Evolutionary conservation across 2,888 invertebrate genomes (phyloP).

Genomic region (Steinernema hermaphroditum): DNA sequence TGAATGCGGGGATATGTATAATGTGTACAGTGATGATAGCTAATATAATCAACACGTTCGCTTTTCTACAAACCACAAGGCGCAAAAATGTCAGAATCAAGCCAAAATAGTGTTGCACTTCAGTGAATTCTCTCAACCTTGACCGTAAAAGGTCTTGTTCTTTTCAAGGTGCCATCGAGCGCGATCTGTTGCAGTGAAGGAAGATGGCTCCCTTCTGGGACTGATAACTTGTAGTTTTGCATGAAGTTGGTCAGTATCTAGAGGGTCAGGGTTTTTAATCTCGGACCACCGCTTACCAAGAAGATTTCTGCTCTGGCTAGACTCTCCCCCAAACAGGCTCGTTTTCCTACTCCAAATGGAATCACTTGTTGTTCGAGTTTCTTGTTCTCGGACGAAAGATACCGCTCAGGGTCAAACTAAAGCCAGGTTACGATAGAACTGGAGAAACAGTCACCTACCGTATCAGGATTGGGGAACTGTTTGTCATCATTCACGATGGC

Average conservation of each 20-base stretch:
- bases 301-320: background rate
- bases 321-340: constrained; percentile 9
- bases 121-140: background rate
- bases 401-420: constrained; percentile 22
- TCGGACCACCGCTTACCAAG: background rate
- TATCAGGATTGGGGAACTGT: background rate
- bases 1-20: background rate
- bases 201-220: background rate
- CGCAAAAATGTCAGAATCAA: background rate
- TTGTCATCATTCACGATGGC: constrained; percentile 7
- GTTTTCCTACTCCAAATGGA: constrained; percentile 11
- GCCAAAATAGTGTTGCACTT: background rate
- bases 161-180: background rate
- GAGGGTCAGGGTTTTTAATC: no score
- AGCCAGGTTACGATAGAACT: background rate
- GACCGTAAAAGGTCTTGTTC: background rate
- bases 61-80: background rate
- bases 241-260: background rate
- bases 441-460: background rate
- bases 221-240: background rate
- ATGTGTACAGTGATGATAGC: background rate
- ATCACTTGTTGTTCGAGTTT: constrained; percentile 2
- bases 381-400: background rate
- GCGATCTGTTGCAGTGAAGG: background rate
- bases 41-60: background rate